phyloP scores from a whole-genome alignment of 2,797 vertebrate genomes.

The Numenius phaeopus region DNA sequence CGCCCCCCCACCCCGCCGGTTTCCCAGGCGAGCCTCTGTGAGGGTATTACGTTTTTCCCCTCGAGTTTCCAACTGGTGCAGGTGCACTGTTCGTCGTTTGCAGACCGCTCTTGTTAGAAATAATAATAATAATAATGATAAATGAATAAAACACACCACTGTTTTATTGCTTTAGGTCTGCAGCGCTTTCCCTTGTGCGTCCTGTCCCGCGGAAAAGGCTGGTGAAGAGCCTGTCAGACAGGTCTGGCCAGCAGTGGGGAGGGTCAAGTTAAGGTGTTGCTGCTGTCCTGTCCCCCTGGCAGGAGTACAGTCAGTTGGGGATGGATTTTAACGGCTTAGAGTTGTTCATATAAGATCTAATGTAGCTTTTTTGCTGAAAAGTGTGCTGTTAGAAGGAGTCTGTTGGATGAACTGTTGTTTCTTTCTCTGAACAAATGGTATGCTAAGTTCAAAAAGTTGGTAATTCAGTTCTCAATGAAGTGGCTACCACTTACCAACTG shows the following conservation, averaged over 20 bases:
- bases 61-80: rapidly evolving
- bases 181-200: rapidly evolving
- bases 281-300: neutral
- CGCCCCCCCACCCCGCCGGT: rapidly evolving
- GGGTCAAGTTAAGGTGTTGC: rapidly evolving
- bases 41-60: too few relatives aligned
- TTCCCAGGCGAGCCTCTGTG: rapidly evolving
- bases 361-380: neutral
- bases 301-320: too few relatives aligned
- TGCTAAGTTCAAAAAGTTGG: rapidly evolving
- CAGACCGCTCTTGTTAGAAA: neutral
- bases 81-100: neutral
- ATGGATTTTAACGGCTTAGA: neutral
- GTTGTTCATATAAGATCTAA: rapidly evolving
- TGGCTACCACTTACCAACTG: neutral
- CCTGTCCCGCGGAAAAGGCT: neutral
- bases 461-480: neutral
- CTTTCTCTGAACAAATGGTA: neutral
- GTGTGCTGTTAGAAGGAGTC: too few relatives aligned
- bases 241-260: neutral
- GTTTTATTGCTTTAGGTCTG: neutral
- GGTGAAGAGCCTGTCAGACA: neutral
- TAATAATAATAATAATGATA: neutral
- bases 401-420: neutral
- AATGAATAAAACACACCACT: rapidly evolving